phyloP scores from a whole-genome alignment of 2,888 invertebrate species.

The Chrysolina oricalcia region DNA sequence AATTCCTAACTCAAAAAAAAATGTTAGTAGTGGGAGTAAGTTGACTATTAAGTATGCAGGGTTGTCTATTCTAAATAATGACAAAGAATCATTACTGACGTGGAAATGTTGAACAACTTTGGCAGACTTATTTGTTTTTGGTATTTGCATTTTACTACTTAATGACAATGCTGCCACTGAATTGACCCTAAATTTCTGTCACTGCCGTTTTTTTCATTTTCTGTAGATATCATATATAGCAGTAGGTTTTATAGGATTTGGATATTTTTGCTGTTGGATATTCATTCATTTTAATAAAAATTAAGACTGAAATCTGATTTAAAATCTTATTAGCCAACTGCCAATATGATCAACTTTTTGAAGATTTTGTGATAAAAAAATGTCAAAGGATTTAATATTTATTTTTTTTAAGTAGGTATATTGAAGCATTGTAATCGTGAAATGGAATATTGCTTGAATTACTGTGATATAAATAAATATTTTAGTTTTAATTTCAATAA shows the following conservation, averaged over 20 bases:
- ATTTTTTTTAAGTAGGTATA: slow-evolving; percentile 32
- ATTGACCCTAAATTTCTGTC: not conserved
- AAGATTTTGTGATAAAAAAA: slow-evolving; percentile 52
- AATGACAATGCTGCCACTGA: slow-evolving; percentile 29
- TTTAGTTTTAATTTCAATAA: slow-evolving; percentile 46
- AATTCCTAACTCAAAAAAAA: too few species aligned
- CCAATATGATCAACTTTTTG: slow-evolving; percentile 43
- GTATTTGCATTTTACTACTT: slow-evolving; percentile 12
- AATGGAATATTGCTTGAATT: slow-evolving; percentile 53
- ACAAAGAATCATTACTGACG: not conserved
- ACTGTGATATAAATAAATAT: slow-evolving; percentile 58
- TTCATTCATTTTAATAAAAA: slow-evolving; percentile 40
- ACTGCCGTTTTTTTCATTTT: slow-evolving; percentile 28
- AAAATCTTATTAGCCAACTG: slow-evolving; percentile 38
- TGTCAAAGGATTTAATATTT: slow-evolving; percentile 39
- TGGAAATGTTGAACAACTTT: not conserved
- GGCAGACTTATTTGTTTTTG: not conserved
- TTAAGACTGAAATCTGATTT: slow-evolving; percentile 48
- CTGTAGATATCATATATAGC: not conserved
- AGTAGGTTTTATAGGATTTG: slow-evolving; percentile 35
- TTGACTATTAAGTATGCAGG: too few species aligned
- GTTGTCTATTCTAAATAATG: too few species aligned
- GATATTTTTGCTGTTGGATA: slow-evolving; percentile 14
- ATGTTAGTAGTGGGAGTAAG: too few species aligned
- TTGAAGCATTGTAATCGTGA: slow-evolving; percentile 43